These are phyloP conservation scores for Stegodyphus mimosarum DNA, from an alignment of 1,140 invertebrate genomes.

Conservation along the genomic window DNA sequence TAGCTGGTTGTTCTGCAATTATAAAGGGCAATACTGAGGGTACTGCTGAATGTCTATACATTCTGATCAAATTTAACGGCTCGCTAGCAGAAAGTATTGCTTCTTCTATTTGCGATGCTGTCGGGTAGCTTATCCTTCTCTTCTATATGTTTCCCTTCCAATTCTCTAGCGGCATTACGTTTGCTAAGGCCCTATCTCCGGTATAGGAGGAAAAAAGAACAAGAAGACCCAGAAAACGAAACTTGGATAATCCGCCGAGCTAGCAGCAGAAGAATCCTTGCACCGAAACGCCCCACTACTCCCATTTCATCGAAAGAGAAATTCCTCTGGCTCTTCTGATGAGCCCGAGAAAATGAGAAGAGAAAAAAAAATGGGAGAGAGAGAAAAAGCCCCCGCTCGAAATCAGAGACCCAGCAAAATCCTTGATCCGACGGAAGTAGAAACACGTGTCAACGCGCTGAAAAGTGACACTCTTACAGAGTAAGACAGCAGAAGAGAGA, in stretches of 20 bases:
- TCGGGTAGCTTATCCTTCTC: too few relatives aligned
- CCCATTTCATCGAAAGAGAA: slow-evolving; percentile 8
- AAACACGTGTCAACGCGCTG: slow-evolving; percentile 46
- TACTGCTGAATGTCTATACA: too few relatives aligned
- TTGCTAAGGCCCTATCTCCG: too few relatives aligned
- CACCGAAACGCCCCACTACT: slow-evolving; percentile 8
- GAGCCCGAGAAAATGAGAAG: background rate
- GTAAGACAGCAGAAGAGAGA: background rate
- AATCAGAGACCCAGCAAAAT: slow-evolving; percentile 49
- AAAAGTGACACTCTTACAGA: slow-evolving; percentile 35
- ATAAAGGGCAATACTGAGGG: too few relatives aligned
- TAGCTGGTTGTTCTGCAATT: too few relatives aligned
- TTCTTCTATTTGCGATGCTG: too few relatives aligned
- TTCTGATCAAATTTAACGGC: too few relatives aligned
- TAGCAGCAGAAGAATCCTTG: background rate
- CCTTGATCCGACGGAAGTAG: slow-evolving; percentile 30
- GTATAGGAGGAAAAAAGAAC: background rate
- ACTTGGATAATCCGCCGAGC: slow-evolving; percentile 19
- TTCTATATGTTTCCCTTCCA: too few relatives aligned
- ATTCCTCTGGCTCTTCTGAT: background rate
- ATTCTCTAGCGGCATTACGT: too few relatives aligned
- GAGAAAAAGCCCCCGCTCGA: slow-evolving; percentile 6
- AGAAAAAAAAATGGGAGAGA: background rate
- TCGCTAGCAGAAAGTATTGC: too few relatives aligned
- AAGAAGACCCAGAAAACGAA: slow-evolving; percentile 10